phyloP scores from a whole-genome alignment of 2,888 invertebrate genomes.

The Metacarcinus magister region DNA sequence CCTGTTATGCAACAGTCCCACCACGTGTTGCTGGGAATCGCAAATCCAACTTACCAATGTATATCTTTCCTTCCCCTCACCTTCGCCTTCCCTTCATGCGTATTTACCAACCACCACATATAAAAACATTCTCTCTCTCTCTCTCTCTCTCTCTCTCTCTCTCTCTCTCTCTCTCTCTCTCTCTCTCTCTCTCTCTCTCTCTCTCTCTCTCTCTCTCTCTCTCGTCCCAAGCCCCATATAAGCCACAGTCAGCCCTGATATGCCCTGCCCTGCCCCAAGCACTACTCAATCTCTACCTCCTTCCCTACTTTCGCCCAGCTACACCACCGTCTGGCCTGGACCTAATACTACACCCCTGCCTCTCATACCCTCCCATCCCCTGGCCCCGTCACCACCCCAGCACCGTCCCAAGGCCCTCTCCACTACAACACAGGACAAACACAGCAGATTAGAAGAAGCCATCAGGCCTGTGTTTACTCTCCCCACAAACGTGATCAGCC shows the following conservation, averaged over 20 bases:
- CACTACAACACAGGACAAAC: slow-evolving; percentile 41
- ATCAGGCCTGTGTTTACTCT: slow-evolving; percentile 36
- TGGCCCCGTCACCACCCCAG: not conserved
- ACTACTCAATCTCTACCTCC: not conserved
- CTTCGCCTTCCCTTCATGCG: not conserved
- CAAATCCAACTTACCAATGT: not conserved
- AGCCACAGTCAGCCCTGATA: not conserved
- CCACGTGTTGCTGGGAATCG: not conserved
- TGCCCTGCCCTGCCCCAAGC: not conserved
- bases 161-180: slow-evolving; percentile 43
- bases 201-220: slow-evolving; percentile 48
- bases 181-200: slow-evolving; percentile 48
- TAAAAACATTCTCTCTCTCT: not conserved
- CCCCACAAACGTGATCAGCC: slow-evolving; percentile 44
- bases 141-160: not conserved
- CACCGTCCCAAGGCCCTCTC: not conserved
- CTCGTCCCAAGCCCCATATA: not conserved
- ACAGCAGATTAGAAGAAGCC: slow-evolving; percentile 30
- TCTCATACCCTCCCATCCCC: not conserved
- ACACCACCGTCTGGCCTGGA: not conserved
- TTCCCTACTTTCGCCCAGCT: not conserved
- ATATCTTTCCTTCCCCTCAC: not conserved
- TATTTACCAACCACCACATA: not conserved
- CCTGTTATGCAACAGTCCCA: not conserved
- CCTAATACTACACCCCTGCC: not conserved